phyloP scores from a whole-genome alignment of 2,888 invertebrate species.

The Bimastos eiseni region DNA sequence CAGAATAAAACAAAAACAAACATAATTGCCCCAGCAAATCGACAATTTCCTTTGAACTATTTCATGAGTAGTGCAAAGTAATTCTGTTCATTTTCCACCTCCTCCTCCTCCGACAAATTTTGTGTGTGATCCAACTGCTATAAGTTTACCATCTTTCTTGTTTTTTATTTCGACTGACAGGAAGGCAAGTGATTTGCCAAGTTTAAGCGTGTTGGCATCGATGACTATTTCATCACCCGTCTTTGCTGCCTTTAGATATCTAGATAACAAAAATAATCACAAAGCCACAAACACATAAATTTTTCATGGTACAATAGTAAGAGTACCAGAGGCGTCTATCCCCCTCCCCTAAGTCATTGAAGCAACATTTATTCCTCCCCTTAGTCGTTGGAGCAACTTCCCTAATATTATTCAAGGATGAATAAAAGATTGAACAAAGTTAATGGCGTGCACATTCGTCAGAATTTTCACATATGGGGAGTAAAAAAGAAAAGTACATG shows the following conservation, averaged over 20 bases:
- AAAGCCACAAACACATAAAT: neutral
- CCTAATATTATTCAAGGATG: no score
- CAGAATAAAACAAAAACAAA: neutral
- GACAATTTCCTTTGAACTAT: neutral
- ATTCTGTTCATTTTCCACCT: neutral
- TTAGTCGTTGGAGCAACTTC: no score
- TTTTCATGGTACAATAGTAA: neutral
- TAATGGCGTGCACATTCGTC: no score
- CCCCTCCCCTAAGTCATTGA: no score
- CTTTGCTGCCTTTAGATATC: conserved; percentile 76
- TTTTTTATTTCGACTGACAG: conserved; percentile 78
- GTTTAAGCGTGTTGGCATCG: conserved; percentile 76
- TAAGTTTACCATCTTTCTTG: conserved; percentile 72
- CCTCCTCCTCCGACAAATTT: conserved; percentile 66
- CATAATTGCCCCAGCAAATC: no score
- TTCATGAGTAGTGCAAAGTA: neutral
- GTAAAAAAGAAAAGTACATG: no score
- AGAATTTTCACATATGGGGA: no score
- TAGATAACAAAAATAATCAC: conserved; percentile 64
- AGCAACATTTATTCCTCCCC: no score
- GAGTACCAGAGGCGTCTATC: no score
- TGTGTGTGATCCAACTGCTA: conserved; percentile 83
- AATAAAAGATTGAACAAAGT: no score
- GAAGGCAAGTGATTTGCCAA: conserved; percentile 80
- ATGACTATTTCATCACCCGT: conserved; percentile 79